Evolutionary conservation across 92 coral and sea anemone species (phyloP).

Genomic region (Bergia puertoricense): DNA sequence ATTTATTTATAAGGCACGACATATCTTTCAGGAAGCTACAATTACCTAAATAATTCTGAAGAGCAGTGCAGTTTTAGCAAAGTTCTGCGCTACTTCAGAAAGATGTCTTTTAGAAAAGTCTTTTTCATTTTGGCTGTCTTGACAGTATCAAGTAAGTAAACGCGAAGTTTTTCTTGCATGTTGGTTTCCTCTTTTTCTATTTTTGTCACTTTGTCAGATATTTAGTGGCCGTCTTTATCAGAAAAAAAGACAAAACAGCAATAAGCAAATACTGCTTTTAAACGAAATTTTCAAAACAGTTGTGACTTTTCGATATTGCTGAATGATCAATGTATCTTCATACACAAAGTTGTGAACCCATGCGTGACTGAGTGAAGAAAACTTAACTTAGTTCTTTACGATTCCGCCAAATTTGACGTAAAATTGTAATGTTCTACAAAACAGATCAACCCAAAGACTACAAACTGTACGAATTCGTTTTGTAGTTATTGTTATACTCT

Average conservation of each 20-base stretch:
- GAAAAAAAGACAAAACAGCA: not conserved
- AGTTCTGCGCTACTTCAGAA: not conserved
- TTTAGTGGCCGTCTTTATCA: not conserved
- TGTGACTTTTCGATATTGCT: not conserved
- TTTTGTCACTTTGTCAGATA: not conserved
- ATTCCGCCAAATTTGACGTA: too few relatives aligned
- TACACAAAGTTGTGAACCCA: not conserved
- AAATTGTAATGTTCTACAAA: too few relatives aligned
- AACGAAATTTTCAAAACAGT: not conserved
- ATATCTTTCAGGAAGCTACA: not conserved
- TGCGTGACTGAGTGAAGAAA: not conserved
- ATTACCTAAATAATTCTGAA: not conserved
- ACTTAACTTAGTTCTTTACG: too few relatives aligned
- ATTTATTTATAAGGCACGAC: not conserved
- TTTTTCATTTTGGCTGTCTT: not conserved
- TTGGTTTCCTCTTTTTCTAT: not conserved
- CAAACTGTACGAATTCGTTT: too few relatives aligned
- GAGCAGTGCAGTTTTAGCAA: not conserved
- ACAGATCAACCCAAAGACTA: too few relatives aligned
- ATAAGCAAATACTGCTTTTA: not conserved
- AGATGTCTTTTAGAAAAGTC: not conserved
- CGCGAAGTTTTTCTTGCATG: not conserved
- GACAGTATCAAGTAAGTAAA: not conserved
- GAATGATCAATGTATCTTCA: not conserved
- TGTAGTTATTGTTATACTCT: too few relatives aligned